Conservation (phyloP, 2,113 vertebrate genomes). For the Hypomesus transpacificus region DNA sequence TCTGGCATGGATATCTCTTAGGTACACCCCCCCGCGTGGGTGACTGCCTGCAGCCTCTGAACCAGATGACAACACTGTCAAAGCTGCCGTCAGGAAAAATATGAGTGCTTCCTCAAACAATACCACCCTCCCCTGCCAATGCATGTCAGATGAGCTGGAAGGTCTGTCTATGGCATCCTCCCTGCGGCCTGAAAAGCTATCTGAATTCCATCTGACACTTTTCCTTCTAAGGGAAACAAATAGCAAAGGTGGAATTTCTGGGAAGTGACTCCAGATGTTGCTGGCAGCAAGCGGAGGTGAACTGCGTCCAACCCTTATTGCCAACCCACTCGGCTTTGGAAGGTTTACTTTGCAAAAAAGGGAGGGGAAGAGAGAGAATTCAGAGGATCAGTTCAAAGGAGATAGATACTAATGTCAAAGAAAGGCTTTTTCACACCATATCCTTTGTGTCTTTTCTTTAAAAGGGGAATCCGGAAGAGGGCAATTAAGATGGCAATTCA, state of each 20-base stretch:
- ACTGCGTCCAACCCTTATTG: slow-evolving; percentile 67
- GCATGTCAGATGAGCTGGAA: slow-evolving; percentile 45
- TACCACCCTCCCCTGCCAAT: slow-evolving; percentile 16
- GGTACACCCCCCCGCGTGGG: slow-evolving; percentile 21
- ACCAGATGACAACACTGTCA: slow-evolving; percentile 50
- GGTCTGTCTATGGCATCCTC: slow-evolving; percentile 24
- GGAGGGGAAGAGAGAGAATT: slow-evolving; percentile 12
- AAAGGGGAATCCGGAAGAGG: neutral
- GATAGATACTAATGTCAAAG: neutral
- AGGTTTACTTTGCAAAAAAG: slow-evolving; percentile 37
- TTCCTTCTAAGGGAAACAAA: slow-evolving; percentile 88
- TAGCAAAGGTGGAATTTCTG: slow-evolving; percentile 87
- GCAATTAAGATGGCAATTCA: too few relatives aligned
- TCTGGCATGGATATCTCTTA: slow-evolving; percentile 50
- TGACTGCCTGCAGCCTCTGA: slow-evolving; percentile 10
- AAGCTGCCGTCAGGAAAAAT: slow-evolving; percentile 26
- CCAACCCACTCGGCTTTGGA: slow-evolving; percentile 37
- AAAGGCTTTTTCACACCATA: neutral
- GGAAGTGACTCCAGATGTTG: slow-evolving; percentile 82
- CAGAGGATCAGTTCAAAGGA: slow-evolving; percentile 1
- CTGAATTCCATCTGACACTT: slow-evolving; percentile 71
- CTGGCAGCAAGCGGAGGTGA: slow-evolving; percentile 71
- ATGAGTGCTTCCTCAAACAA: slow-evolving; percentile 35
- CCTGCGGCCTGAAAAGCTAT: slow-evolving; percentile 45
- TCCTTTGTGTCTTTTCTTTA: neutral